Evolutionary conservation across 1,140 invertebrate genomes (phyloP), one percentile per base, ranked within the genome.

Genomic region (Gryon sp.): DNA sequence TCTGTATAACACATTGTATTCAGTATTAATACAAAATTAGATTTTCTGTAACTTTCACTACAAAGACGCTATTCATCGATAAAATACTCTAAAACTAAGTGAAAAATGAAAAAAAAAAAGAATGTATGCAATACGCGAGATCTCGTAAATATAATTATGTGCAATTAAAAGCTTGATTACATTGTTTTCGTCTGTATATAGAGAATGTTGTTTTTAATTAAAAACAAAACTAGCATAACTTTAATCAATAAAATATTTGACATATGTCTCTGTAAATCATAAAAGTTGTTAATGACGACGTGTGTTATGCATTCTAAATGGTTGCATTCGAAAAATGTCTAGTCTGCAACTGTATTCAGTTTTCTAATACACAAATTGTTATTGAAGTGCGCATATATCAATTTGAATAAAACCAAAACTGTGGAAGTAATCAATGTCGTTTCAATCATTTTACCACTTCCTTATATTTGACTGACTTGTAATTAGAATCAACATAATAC

Each of bases 371-470:
- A 1, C 36, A 4, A 24, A 63, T 55, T 46, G 40, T 38, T 40
- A 63, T 73, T 50, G 36, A 46, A 62, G 63, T 55, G 50, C 38
- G 48, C 46, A 72, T 45, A n/a, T n/a, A 53, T 38, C 36, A 28
- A 72, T 72, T 55, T 62, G 40, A 72, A 72, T 62, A 55, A 72
- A 72, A 45, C 48, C 48, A 38, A 62, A 72, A 34, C 30, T 5
- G 38, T 19, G 12, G 55, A 62, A 53, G 24, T 20, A 70, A 72
- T 63, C 57, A 63, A 48, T 46, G 48, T 26, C 38, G 20, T 28
- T 53, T 46, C 15, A 40, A 11, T 62, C 20, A 55, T 72, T 72
- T 38, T 72, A 1, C 1, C 20, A 46, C 40, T 60, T 53, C 53
- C 36, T 11, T 30, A 41, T 15, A 9, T n/a, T 34, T 15, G 28